Percentiles rank a stretch among this genome's conserved stretches.
Conservation (phyloP, 2,797 vertebrate species). For the Spondyliosoma cantharus region DNA sequence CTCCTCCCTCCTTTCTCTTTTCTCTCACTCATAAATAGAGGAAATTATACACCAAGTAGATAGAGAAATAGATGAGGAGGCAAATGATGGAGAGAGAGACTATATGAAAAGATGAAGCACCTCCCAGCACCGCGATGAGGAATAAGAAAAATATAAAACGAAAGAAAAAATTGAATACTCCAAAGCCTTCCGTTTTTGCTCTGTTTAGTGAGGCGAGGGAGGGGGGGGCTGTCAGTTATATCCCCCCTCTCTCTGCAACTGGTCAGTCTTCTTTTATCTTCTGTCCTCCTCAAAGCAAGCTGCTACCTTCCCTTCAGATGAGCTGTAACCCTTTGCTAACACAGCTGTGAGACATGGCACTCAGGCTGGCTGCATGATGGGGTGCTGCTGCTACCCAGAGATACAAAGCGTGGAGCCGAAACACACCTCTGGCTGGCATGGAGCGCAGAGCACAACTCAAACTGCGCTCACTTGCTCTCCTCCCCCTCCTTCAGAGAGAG, state of each 20-base stretch:
- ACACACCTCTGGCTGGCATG: constrained; percentile 79
- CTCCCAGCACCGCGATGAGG: constrained; percentile 88
- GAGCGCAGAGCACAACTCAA: constrained; percentile 75
- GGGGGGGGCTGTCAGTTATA: constrained; percentile 73
- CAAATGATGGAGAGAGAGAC: constrained; percentile 86
- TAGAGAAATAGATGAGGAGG: constrained; percentile 88
- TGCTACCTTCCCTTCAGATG: constrained; percentile 76
- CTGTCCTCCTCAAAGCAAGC: constrained; percentile 78
- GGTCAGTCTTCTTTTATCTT: constrained; percentile 77
- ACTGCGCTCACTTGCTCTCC: constrained; percentile 66
- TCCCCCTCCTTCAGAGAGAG: constrained; percentile 56
- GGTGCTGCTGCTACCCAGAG: constrained; percentile 69
- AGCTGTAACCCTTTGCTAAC: constrained; percentile 80
- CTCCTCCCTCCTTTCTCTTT: constrained; percentile 73
- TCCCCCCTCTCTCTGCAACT: constrained; percentile 79
- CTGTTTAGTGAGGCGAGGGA: constrained; percentile 74
- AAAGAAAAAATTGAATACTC: constrained; percentile 91
- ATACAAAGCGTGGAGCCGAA: constrained; percentile 76
- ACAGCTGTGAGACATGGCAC: constrained; percentile 77
- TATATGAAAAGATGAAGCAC: constrained; percentile 87
- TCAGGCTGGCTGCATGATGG: constrained; percentile 72
- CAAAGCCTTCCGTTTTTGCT: constrained; percentile 89
- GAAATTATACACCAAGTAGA: constrained; percentile 87
- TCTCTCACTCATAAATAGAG: constrained; percentile 83
- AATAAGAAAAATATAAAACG: constrained; percentile 89